These are phyloP conservation scores for Drosophila asahinai DNA, from an alignment of 1,140 invertebrate species.

Conservation along the genomic window DNA sequence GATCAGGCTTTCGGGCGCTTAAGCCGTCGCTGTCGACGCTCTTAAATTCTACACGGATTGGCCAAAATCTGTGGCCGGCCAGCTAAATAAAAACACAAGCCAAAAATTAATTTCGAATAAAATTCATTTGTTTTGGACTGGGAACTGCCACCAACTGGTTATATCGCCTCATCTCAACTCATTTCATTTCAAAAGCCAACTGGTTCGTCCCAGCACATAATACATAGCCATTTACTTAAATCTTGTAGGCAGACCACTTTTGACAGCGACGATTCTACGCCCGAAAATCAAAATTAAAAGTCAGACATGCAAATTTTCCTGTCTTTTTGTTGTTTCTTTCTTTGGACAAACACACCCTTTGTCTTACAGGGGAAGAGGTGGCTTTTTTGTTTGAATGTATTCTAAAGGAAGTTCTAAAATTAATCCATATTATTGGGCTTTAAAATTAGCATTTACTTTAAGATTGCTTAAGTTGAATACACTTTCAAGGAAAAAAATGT, in stretches of 20 bases:
- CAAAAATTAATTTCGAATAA: slow-evolving; percentile 73
- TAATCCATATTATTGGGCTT: background rate
- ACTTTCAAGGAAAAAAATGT: background rate
- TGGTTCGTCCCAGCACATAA: slow-evolving; percentile 61
- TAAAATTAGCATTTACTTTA: background rate
- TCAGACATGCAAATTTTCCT: slow-evolving; percentile 71
- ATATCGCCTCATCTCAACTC: slow-evolving; percentile 41
- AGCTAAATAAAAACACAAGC: slow-evolving; percentile 65
- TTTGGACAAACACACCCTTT: slow-evolving; percentile 17
- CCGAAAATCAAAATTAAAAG: slow-evolving; percentile 61
- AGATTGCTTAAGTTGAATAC: background rate
- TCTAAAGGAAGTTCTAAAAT: slow-evolving; percentile 10
- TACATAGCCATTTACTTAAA: slow-evolving; percentile 59
- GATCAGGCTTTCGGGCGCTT: slow-evolving; percentile 58
- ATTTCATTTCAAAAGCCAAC: slow-evolving; percentile 62
- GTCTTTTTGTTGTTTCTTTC: slow-evolving; percentile 38
- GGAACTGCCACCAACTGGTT: slow-evolving; percentile 61
- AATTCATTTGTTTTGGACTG: slow-evolving; percentile 46
- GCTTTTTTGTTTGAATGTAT: background rate
- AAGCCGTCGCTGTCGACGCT: slow-evolving; percentile 23
- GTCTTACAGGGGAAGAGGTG: background rate
- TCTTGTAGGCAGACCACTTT: slow-evolving; percentile 54
- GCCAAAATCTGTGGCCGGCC: slow-evolving; percentile 53
- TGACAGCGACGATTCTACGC: slow-evolving; percentile 54
- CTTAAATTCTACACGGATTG: slow-evolving; percentile 67